These are phyloP conservation scores for Anabacerthia variegaticeps DNA, from an alignment of 2,797 vertebrate species.

Conservation along the genomic window DNA sequence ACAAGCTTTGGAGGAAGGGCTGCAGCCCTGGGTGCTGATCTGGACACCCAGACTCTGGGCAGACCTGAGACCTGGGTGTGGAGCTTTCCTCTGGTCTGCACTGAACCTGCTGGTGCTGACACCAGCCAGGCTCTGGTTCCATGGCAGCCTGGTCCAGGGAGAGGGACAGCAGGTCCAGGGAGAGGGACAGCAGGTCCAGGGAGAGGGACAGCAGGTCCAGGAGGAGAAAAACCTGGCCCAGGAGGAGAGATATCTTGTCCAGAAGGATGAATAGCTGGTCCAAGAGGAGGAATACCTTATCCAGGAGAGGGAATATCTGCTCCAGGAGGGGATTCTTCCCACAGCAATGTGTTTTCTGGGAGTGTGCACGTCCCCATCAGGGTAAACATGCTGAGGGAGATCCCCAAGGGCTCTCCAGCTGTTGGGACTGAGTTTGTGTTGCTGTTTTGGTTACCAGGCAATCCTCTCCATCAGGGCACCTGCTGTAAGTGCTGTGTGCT, in stretches of 20 bases:
- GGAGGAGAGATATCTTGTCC: neutral
- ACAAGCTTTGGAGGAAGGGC: neutral
- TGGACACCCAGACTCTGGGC: neutral
- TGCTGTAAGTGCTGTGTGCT: neutral
- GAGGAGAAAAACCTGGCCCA: neutral
- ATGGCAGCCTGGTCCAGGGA: neutral
- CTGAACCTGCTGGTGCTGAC: accelerated
- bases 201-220: too few species aligned
- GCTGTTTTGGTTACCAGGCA: slow-evolving; percentile 9
- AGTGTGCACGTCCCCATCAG: accelerated
- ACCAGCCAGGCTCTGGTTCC: neutral
- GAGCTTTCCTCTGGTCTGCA: neutral
- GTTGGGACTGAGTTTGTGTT: slow-evolving; percentile 4
- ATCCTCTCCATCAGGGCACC: slow-evolving; percentile 4
- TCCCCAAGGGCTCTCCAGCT: neutral
- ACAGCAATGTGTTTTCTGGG: accelerated
- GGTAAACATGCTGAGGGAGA: neutral
- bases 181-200: neutral
- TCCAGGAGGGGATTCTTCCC: neutral
- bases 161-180: neutral
- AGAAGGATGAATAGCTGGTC: accelerated
- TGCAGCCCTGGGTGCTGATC: neutral
- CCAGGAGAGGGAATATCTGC: neutral
- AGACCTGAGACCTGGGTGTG: neutral
- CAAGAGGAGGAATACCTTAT: neutral